Conservation (phyloP, 2,888 invertebrate genomes). For the Heliconius hortense region DNA sequence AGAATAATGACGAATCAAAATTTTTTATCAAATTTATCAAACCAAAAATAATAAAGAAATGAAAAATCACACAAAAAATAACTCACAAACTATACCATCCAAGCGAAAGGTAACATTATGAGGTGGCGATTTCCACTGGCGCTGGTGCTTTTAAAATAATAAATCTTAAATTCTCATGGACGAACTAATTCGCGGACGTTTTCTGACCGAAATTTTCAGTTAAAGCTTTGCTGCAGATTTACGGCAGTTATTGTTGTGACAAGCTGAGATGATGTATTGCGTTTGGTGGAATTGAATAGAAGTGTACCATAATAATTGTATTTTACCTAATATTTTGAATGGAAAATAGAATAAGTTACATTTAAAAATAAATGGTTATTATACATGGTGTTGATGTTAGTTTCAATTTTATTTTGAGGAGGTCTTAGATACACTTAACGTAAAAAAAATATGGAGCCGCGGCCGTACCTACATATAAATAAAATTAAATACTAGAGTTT, state of each 20-base stretch:
- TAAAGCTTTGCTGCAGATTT: conserved; percentile 40
- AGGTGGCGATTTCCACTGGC: conserved; percentile 31
- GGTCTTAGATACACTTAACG: no score
- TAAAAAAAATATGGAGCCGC: no score
- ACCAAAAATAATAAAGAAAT: background rate
- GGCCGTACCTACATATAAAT: no score
- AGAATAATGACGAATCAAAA: background rate
- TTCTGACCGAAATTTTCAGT: conserved; percentile 42
- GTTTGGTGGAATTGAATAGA: conserved; percentile 39
- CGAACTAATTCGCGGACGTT: conserved; percentile 39
- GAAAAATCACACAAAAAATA: background rate
- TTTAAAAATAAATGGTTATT: background rate
- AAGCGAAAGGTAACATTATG: conserved; percentile 24
- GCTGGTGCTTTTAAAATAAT: conserved; percentile 43
- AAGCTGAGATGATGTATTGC: conserved; percentile 41
- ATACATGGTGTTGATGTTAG: no score
- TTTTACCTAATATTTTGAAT: conserved; percentile 5
- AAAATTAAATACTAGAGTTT: no score
- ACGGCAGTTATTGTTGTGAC: conserved; percentile 46
- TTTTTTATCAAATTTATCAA: background rate
- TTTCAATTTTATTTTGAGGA: no score
- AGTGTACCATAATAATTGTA: background rate
- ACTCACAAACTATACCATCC: background rate
- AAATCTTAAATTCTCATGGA: conserved; percentile 38
- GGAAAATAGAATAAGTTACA: background rate